These are phyloP conservation scores for Littorina saxatilis DNA, from an alignment of 1,140 invertebrate genomes.

Conservation along the genomic window DNA sequence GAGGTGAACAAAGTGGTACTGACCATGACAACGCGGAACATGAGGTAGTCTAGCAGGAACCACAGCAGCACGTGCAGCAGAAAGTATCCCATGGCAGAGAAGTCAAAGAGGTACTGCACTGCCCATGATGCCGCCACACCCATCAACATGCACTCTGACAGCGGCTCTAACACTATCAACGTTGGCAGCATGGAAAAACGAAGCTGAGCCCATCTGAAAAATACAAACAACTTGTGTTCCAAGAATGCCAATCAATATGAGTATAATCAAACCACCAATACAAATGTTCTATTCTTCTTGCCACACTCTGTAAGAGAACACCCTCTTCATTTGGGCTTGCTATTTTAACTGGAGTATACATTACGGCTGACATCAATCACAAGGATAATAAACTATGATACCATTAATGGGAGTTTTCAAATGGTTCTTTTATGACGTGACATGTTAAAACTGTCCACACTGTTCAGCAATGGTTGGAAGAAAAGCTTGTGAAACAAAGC, in stretches of 20 bases:
- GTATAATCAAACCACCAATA: background rate
- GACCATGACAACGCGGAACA: conserved; percentile 91
- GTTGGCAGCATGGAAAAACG: conserved; percentile 95
- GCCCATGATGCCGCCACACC: conserved; percentile 91
- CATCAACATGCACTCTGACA: conserved; percentile 94
- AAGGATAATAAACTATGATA: too few species aligned
- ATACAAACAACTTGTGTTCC: background rate
- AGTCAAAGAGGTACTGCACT: conserved; percentile 85
- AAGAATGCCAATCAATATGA: background rate
- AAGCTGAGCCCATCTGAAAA: conserved; percentile 93
- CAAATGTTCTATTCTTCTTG: background rate
- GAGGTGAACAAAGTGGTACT: conserved; percentile 45
- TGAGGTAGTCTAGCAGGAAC: conserved; percentile 96
- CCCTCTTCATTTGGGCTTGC: background rate
- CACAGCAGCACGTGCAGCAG: conserved; percentile 94
- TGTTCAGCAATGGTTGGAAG: too few species aligned
- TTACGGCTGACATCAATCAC: too few species aligned
- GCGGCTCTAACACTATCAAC: conserved; percentile 93
- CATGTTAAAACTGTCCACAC: too few species aligned
- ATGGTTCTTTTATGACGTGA: too few species aligned
- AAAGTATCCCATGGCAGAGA: conserved; percentile 93
- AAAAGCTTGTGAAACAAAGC: too few species aligned
- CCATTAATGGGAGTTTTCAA: too few species aligned
- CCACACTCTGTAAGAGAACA: background rate
- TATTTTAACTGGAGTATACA: background rate